Base-by-base conservation (phyloP, 2,113 vertebrate genomes). In the Geococcyx californianus region DNA sequence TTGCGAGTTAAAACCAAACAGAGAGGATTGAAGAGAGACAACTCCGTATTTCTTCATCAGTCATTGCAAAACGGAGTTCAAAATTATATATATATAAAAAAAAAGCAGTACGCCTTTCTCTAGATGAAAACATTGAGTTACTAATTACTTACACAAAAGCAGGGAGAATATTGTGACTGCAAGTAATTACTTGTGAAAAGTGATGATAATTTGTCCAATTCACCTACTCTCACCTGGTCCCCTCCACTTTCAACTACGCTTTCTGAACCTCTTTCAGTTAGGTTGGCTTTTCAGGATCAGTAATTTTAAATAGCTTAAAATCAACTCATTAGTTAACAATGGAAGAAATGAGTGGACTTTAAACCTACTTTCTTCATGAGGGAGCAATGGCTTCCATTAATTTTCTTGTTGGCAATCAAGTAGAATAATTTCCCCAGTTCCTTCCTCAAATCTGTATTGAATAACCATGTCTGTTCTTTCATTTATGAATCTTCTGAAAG, bases 281-380 rank as follows among this genome's bases (percentile, higher is more conserved):
- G 60, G 28, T 4, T 89, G 59, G 18, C 28, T 93, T 93, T 93
- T 93, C 86, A 94, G 73, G 86, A 92, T 87, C 68, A 93, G 56
- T 47, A 82, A 62, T 91, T 93, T 95, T 69, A 93, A 93, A 90
- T 17, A 90, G 76, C 73, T 92, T 89, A 87, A 89, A 90, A 75
- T 75, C 80, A 94, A 72, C 76, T 87, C 56, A 51, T 60, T 72
- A 18, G 13, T 95, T 87, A 91, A 95, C 56, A 93, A 38, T 62
- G 54, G 69, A 92, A 93, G 66, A 95, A 92, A 64, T 69, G 19
- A 84, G 31, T 55, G 49, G 90, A 91, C 76, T 92, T 89, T 33
- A 90, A 93, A 93, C 31, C 34, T 92, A 75, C 90, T 92, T 96
- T 68, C 69, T 92, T 92, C 73, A 60, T 26, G 40, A 90, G 16